phyloP scores from a whole-genome alignment of 2,113 vertebrate genomes.

The Centropristis striata region DNA sequence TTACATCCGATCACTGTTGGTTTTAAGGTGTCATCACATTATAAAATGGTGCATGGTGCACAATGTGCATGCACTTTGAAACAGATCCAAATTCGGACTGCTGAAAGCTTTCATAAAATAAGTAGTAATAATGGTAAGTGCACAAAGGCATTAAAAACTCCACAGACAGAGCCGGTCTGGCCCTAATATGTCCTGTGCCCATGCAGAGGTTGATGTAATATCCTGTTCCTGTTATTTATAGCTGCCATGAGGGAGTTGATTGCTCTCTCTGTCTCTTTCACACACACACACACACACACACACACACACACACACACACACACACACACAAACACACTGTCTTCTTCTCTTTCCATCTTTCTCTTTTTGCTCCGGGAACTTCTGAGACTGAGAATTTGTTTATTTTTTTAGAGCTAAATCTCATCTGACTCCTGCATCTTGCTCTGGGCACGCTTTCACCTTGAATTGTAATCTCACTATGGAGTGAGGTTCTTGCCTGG shows the following conservation, averaged over 20 bases:
- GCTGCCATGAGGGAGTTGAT: constrained; percentile 49
- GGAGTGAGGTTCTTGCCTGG: constrained; percentile 15
- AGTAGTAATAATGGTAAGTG: constrained; percentile 46
- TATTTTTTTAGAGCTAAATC: constrained; percentile 18
- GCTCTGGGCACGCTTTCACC: constrained; percentile 46
- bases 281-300: neutral
- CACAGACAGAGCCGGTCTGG: constrained; percentile 38
- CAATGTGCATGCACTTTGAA: neutral
- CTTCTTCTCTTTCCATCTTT: constrained; percentile 8
- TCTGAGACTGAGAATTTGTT: neutral
- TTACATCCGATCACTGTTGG: neutral
- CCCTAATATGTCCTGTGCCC: constrained; percentile 59
- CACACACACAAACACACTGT: constrained; percentile 4
- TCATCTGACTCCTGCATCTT: constrained; percentile 35
- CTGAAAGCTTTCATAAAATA: constrained; percentile 28
- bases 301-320: constrained; percentile 8
- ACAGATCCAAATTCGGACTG: neutral
- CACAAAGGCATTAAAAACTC: constrained; percentile 44
- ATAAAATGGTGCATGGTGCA: neutral
- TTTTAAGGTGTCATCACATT: neutral
- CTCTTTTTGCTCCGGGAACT: constrained; percentile 8
- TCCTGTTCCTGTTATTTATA: constrained; percentile 70
- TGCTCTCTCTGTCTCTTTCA: neutral
- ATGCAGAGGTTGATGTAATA: constrained; percentile 66
- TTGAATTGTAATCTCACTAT: constrained; percentile 18